A percentile compares a stretch with the other conserved stretches of the same genome.
Conservation (phyloP, 1,140 invertebrate species). For the Drosophila obscura region DNA sequence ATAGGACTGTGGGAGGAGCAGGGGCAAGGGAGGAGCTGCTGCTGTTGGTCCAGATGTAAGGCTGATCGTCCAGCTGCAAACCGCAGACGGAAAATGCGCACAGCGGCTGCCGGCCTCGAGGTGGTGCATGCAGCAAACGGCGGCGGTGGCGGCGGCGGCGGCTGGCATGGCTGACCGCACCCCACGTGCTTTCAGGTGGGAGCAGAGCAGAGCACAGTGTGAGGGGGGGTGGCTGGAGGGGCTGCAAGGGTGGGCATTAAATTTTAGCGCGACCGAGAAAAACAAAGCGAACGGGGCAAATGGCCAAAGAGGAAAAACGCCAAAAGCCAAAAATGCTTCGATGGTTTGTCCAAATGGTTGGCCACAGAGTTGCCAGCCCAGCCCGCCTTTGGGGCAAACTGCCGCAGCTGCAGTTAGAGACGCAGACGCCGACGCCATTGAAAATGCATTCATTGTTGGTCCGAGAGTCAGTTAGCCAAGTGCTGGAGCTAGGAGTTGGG, state of each 20-base stretch:
- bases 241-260: constrained; percentile 55
- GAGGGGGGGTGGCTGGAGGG: background rate
- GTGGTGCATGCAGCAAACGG: no score
- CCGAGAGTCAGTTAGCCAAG: constrained; percentile 71
- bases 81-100: constrained; percentile 52
- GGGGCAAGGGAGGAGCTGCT: constrained; percentile 4
- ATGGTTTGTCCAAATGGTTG: constrained; percentile 65
- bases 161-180: constrained; percentile 58
- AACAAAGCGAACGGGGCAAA: constrained; percentile 29
- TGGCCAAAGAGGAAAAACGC: constrained; percentile 32
- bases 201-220: background rate
- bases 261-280: constrained; percentile 57
- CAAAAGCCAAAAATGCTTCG: constrained; percentile 62
- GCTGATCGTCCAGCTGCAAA: constrained; percentile 36
- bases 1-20: background rate
- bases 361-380: constrained; percentile 31
- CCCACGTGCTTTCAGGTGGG: constrained; percentile 67
- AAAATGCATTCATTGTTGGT: constrained; percentile 63
- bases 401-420: constrained; percentile 69
- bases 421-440: constrained; percentile 72
- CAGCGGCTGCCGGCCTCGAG: constrained; percentile 1
- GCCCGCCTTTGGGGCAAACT: constrained; percentile 51
- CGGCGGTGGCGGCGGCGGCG: constrained; percentile 5
- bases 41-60: constrained; percentile 58
- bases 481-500: constrained; percentile 38